Evolutionary conservation across 2,888 invertebrate species (phyloP).

Genomic region (Perithous albicinctus): DNA sequence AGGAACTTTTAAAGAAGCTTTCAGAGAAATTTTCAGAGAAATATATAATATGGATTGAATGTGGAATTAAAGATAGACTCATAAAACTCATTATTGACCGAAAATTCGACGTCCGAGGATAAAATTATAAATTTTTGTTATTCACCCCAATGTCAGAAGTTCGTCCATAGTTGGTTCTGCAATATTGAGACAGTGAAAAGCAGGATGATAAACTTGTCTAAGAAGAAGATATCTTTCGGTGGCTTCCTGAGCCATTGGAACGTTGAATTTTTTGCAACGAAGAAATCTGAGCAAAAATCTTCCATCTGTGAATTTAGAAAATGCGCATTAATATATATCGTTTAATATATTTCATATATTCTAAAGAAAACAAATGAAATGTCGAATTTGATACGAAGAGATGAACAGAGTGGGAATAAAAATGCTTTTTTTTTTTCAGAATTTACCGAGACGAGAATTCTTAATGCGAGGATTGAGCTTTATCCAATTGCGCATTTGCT

Average conservation of each 20-base stretch:
- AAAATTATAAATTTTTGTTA: not conserved
- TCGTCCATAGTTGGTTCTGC: conserved; percentile 90
- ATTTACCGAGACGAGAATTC: conserved; percentile 89
- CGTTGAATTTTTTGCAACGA: conserved; percentile 92
- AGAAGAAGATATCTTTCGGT: conserved; percentile 92
- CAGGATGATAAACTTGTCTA: conserved; percentile 91
- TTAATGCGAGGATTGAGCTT: conserved; percentile 89
- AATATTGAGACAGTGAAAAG: conserved; percentile 91
- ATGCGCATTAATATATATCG: conserved; percentile 49
- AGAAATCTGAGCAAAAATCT: conserved; percentile 91
- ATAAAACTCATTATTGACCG: not conserved
- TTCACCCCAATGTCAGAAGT: conserved; percentile 89
- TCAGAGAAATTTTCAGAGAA: too few relatives aligned
- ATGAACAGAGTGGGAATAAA: not conserved
- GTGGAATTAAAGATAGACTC: not conserved
- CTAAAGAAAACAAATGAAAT: not conserved
- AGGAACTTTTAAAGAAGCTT: too few relatives aligned
- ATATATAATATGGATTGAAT: too few relatives aligned
- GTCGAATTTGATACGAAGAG: not conserved
- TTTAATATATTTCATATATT: conserved; percentile 9
- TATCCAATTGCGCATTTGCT: conserved; percentile 90
- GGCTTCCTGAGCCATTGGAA: conserved; percentile 92
- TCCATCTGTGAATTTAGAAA: conserved; percentile 86
- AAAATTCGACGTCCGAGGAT: not conserved
- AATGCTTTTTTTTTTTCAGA: not conserved